phyloP scores from a whole-genome alignment of 2,797 vertebrate genomes.

The Lacerta agilis region DNA sequence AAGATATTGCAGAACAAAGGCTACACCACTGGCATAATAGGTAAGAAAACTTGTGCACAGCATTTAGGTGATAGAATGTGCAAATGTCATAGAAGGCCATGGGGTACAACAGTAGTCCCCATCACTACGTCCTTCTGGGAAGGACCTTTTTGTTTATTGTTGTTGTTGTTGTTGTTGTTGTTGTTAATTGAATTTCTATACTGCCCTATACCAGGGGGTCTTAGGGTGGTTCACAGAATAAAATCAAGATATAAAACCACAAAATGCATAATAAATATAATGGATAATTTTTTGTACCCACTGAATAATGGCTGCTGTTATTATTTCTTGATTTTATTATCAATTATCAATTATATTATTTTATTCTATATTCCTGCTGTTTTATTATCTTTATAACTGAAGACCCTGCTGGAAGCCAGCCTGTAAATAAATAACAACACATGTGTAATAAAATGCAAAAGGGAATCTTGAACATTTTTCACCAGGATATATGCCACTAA shows the following conservation, averaged over 20 bases:
- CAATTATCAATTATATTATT: no score
- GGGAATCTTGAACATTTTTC: no score
- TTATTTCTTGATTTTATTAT: no score
- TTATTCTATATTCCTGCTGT: background rate
- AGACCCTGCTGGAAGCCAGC: background rate
- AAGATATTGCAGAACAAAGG: constrained; percentile 87
- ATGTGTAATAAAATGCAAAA: background rate
- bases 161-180: no score
- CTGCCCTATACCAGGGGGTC: no score
- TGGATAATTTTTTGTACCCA: background rate
- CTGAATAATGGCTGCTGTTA: background rate
- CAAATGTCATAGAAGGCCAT: background rate
- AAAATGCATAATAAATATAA: background rate
- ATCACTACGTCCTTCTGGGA: background rate
- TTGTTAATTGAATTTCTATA: no score
- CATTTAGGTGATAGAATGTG: background rate
- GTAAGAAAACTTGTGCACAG: constrained; percentile 53
- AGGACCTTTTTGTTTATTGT: background rate
- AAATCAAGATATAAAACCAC: no score
- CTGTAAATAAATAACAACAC: background rate
- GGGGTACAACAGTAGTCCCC: background rate
- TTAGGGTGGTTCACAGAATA: no score
- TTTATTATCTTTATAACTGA: background rate
- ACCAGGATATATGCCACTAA: no score
- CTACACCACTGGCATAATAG: constrained; percentile 86